Evolutionary conservation across 2,113 vertebrate species (phyloP), one percentile per base, ranked within the genome.

Genomic region (Sylvietta virens): DNA sequence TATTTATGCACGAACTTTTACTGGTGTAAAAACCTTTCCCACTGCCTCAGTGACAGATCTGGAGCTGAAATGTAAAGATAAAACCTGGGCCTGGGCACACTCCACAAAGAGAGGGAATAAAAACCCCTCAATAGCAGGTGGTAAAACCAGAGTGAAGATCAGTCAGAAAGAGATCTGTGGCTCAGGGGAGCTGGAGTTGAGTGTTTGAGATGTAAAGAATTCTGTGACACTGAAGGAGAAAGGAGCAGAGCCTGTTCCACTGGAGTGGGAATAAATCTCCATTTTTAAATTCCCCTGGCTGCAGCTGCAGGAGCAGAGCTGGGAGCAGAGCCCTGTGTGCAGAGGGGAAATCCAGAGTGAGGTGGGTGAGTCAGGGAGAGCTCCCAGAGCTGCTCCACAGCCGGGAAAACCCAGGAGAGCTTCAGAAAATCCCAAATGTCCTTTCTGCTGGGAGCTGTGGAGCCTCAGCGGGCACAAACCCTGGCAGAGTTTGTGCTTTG

Each of bases 401-500:
- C 5, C 0, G 4, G 47, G 30, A 20, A 20, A n/a, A 18, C 2
- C 31, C 33, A 24, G 27, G 35, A 9, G 27, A 26, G 27, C 91
- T 51, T n/a, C 39, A 6, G 13, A 48, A 62, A 64, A 15, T 3
- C 18, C 14, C 5, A 7, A 77, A 11, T 3, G 20, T 50, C 22
- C 8, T 47, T 57, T 53, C 23, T 57, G 57, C 44, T 57, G 39
- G 51, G 15, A 76, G 61, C 72, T 44, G 45, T 9, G 47, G 21
- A n/a, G 74, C 47, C 27, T 40, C 58, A 12, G 44, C 7, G 2
- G 57, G 57, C 31, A 40, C 7, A 40, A 42, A 21, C 54, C 33
- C 33, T 15, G 6, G 1, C 2, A 11, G 48, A 22, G 13, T 11
- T 40, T 8, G 19, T 22, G 45, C 10, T 6, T 14, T 11, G 13